Base-by-base conservation (phyloP, 2,797 vertebrate genomes). In the Acipenser oxyrinchus region DNA sequence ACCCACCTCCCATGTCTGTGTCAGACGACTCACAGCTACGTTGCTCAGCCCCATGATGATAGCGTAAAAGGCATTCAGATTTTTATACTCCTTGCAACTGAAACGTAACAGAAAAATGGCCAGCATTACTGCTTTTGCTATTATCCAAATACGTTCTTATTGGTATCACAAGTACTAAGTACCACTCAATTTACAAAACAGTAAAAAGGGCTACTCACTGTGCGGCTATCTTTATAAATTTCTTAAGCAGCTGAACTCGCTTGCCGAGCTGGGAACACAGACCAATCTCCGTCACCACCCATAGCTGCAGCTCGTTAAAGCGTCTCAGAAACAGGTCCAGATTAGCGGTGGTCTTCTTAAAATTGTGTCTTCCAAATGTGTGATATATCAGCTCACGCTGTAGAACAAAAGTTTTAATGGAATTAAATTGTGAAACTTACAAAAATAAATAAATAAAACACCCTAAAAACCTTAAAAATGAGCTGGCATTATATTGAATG, bases 221-320 rank as follows among this genome's bases (percentile, higher is more conserved):
- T 37, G 95, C 93, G 60, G 96, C 95, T 60, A 99, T 94, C 89
- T 99, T 99, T 84, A 98, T 95, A 76, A 97, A 98, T 86, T 99
- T 99, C 88, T 98, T 98, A 75, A 99, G 87, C 51, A 99, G 93
- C 73, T 99, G 97, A 77, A 99, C 97, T 48, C 97, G 89, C 73
- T 99, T 99, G 87, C 92, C 95, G 79, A 98, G 93, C 75, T 95
- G 94, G 74, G 93, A 79, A 76, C 97, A 98, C 78, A 99, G 89
- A 80, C 94, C 97, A 71, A 97, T 87, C 84, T 99, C 97, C 0
- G 94, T 95, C 80, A 95, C 91, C 70, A 99, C 96, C 97, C 97
- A 99, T 72, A 98, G 93, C 86, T 99, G 97, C 74, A 98, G 92
- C 88, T 99, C 96, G 78, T 99, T 99, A 82, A 99, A 99, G 81